These are phyloP conservation scores for Thamnophis elegans DNA, from an alignment of 2,797 vertebrate species.

Conservation along the genomic window DNA sequence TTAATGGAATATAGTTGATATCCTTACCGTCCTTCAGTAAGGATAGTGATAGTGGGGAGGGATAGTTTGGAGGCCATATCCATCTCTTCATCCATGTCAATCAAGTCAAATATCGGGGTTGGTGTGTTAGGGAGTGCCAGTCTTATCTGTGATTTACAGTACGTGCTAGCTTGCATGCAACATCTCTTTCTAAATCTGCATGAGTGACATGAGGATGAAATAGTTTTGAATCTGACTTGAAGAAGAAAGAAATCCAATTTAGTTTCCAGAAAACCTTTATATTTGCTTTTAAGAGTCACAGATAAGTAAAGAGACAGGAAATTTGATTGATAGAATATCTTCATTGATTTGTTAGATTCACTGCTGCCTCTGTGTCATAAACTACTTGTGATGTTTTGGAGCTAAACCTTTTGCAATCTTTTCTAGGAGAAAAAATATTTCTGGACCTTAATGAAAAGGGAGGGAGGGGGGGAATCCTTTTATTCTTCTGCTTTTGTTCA, in stretches of 20 bases:
- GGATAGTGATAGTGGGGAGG: background rate
- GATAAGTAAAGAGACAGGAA: background rate
- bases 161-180: background rate
- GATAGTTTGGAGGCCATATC: background rate
- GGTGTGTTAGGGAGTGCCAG: background rate
- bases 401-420: conserved; percentile 8
- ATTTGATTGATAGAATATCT: background rate
- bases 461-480: background rate
- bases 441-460: conserved; percentile 33
- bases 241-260: background rate
- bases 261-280: background rate
- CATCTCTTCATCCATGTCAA: background rate
- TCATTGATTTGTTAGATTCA: background rate
- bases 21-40: background rate
- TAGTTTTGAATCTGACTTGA: background rate
- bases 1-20: background rate
- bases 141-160: background rate
- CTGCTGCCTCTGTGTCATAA: background rate
- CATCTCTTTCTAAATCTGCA: background rate
- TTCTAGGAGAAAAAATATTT: conserved; percentile 24
- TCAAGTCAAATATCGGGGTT: background rate
- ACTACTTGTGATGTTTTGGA: background rate
- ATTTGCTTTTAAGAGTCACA: background rate
- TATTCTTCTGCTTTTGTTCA: background rate
- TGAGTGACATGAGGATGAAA: background rate